Evolutionary conservation across 2,888 invertebrate species (phyloP), one percentile per base, ranked within the genome.

Genomic region (Sylvicola fuscatus): DNA sequence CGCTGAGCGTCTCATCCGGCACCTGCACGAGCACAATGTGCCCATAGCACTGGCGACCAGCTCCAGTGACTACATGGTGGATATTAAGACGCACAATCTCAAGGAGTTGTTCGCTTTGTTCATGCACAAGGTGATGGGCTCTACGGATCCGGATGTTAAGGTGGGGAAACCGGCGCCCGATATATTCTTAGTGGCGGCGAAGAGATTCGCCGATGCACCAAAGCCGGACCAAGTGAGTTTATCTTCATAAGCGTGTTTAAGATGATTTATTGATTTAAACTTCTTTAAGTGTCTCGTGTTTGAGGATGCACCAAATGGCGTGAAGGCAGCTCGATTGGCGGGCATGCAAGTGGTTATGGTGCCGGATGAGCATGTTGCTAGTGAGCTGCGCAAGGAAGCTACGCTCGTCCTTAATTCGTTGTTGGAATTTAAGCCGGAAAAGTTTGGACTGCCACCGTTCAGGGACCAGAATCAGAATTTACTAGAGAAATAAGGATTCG

Each of bases 271-370:
- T 29, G 6, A n/a, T n/a, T 29, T 29, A n/a, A n/a, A n/a, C n/a
- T 29, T n/a, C 6, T 29, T 29, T 29, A 13, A 29, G 73, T 82
- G 83, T 49, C 56, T 90, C 40, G 89, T 87, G 3, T 84, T 90
- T 52, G 93, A 93, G 61, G 93, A 93, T 58, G 81, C 92, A 0
- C 80, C 82, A 0, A 87, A 86, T 54, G 92, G 93, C 1, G 84
- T 89, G 1, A 65, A 68, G 26, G 81, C 82, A 0, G 89, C 76
- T 0, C 49, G 67, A 14, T 64, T 68, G 14, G 89, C 90, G 1
- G 79, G 79, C 5, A 92, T 90, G 89, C 83, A 83, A 54, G 71
- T 70, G 2, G 72, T 86, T 1, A 81, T 84, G 79, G 76, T 84
- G 3, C 84, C 84, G 0, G 82, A 83, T 52, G 43, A 53, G 5